A percentile compares a stretch with the other conserved stretches of the same genome.
phyloP scores from a whole-genome alignment of 2,113 vertebrate genomes.

The Micronisus gabar region DNA sequence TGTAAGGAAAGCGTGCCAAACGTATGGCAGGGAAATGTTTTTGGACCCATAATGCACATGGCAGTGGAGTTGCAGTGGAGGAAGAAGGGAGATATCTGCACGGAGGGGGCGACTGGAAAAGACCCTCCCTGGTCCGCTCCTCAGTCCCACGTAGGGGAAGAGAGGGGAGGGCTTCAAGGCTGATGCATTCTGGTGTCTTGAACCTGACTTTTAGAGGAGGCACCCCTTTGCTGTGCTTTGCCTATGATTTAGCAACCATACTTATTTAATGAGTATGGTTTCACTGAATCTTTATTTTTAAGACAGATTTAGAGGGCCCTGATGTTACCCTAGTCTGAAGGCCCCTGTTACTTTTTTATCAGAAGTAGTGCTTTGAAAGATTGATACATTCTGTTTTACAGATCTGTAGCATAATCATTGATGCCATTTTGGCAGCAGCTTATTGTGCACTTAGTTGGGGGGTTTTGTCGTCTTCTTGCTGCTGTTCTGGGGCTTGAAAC shows the following conservation, averaged over 20 bases:
- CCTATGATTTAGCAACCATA: neutral
- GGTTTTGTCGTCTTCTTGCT: neutral
- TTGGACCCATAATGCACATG: accelerated
- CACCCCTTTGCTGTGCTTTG: neutral
- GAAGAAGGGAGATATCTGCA: neutral
- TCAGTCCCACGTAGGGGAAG: neutral
- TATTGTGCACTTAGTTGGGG: neutral
- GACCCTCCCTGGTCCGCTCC: neutral
- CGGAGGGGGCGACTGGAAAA: neutral
- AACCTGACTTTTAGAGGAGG: neutral
- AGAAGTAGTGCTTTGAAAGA: neutral
- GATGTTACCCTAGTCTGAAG: neutral
- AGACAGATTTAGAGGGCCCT: neutral
- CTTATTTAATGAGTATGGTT: neutral
- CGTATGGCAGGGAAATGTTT: neutral
- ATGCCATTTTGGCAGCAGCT: neutral
- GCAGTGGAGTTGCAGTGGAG: neutral
- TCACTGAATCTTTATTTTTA: neutral
- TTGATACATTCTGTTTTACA: neutral
- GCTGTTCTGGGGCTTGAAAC: neutral
- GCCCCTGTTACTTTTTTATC: neutral
- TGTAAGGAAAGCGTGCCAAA: neutral
- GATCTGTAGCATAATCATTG: neutral
- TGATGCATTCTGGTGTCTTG: neutral
- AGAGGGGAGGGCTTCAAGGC: neutral